Base-by-base conservation (phyloP, 1,140 invertebrate species). In the Drosophila navojoa region DNA sequence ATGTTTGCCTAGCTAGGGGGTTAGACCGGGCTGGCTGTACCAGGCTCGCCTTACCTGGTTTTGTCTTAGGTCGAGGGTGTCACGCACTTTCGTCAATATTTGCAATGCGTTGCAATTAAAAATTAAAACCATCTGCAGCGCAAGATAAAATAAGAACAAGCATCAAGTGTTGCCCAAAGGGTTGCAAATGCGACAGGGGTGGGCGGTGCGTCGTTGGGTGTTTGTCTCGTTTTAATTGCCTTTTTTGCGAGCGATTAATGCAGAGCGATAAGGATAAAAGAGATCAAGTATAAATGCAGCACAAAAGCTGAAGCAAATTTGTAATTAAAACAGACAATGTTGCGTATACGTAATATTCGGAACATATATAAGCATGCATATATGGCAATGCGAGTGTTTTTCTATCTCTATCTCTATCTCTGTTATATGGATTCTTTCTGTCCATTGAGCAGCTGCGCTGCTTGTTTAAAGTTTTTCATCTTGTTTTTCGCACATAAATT, bases 41-140 rank as follows among this genome's bases (percentile, higher is more conserved):
- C 4, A 29, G 27, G 13, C 13, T 52, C 15, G 54, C 42, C 35
- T 13, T 38, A 0, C 35, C 35, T 11, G 45, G 50, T 60, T 16
- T 45, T 75, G 70, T 25, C 70, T 73, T 68, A 76, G 74, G 74
- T 76, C 69, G 19, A 19, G 40, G 4, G 22, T 44, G 44, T 42
- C 63, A 78, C 76, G 78, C 78, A 81, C 78, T 81, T 76, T 71
- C 38, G 68, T 76, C 68, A 78, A 81, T 81, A 81, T 81, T 81
- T 81, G 68, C 76, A 29, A 50, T 70, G 76, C 72, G 67, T 69
- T 68, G 76, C 71, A 77, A 77, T 77, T 75, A 75, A 71, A 78
- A 78, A 71, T 66, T 77, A 71, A 70, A 71, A 59, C 58, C 47
- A 22, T 25, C 32, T 64, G 38, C 44, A 40, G n/a, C 25, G 16